Base-by-base conservation (phyloP, 2,888 invertebrate genomes). In the Tholera decimalis region DNA sequence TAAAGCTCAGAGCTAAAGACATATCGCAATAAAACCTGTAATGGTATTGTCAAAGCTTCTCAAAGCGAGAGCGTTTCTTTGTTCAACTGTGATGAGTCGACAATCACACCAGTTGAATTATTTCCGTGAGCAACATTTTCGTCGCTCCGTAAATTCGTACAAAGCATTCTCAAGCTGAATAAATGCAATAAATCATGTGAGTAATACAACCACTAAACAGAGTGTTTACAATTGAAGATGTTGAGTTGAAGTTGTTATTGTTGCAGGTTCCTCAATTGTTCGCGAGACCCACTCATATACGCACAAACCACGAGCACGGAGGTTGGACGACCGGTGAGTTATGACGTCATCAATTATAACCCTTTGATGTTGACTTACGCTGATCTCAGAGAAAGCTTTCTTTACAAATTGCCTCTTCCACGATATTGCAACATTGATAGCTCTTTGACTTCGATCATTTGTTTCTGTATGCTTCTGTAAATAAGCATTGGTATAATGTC, bases 241-340 rank as follows among this genome's bases (percentile, higher is more conserved):
- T 49, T 57, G 30, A 64, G 54, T 54, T 69, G 24, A 63, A 49
- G 22, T 47, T 65, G 51, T 68, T 69, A 76, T 85, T 88, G 89
- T 94, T 94, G 41, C 94, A 94, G 95, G 88, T 87, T 92, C 73
- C 86, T 92, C 75, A 86, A 89, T 64, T 89, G 87, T 77, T 85
- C 90, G 65, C 87, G 87, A 72, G 83, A 87, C 70, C 78, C 88
- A 73, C 77, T 88, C 64, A 90, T 85, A 81, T 79, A 88, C 46
- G 92, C 93, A 85, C 91, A 93, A 79, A 82, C 86, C 58, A 86
- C 90, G 60, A 91, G 80, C 79, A 90, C 90, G 54, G 92, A 91
- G 78, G 84, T 91, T 83, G 90, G 87, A 83, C 84, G 87, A 84
- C 85, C 91, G 88, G 93, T 94, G 81, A 91, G 92, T 84, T 39